phyloP scores from a whole-genome alignment of 2,888 invertebrate species.

The Tetanocera ferruginea region DNA sequence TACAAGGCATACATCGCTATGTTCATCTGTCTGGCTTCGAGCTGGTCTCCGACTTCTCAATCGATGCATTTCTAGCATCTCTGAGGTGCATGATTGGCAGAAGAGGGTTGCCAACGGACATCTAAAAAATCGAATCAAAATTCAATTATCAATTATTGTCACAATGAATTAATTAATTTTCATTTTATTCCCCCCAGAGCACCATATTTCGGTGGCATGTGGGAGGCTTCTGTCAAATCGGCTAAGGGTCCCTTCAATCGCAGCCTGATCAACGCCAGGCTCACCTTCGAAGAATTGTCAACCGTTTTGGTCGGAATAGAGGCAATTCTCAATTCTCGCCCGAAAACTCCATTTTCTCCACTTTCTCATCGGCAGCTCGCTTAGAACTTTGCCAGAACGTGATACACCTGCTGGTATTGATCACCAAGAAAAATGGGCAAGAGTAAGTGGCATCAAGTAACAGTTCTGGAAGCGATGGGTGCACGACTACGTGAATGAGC shows the following conservation, averaged over 20 bases:
- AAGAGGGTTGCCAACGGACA: constrained; percentile 28
- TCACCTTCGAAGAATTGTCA: constrained; percentile 44
- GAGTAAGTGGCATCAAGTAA: constrained; percentile 30
- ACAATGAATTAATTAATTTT: too few species aligned
- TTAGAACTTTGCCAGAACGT: constrained; percentile 32
- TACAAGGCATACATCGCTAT: constrained; percentile 38
- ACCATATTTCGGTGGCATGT: constrained; percentile 46
- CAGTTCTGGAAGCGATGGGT: constrained; percentile 30
- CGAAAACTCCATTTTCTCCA: constrained; percentile 42
- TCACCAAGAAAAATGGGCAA: constrained; percentile 22
- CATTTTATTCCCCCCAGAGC: constrained; percentile 45
- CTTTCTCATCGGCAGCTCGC: constrained; percentile 39
- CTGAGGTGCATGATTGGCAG: constrained; percentile 36
- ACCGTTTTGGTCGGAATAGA: constrained; percentile 44
- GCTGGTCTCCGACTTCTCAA: constrained; percentile 39
- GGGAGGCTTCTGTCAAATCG: constrained; percentile 38
- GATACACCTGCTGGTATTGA: neutral
- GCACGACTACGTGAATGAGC: constrained; percentile 20
- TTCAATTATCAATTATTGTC: constrained; percentile 16
- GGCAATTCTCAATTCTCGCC: constrained; percentile 42
- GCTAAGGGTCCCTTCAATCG: constrained; percentile 43
- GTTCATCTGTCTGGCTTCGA: constrained; percentile 41
- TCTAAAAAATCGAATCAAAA: constrained; percentile 26
- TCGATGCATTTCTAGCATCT: constrained; percentile 41
- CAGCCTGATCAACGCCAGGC: constrained; percentile 31